Percentiles rank a stretch among this genome's conserved stretches.
These are phyloP conservation scores for Scatophagus argus DNA, from an alignment of 2,113 vertebrate genomes.

Conservation along the genomic window DNA sequence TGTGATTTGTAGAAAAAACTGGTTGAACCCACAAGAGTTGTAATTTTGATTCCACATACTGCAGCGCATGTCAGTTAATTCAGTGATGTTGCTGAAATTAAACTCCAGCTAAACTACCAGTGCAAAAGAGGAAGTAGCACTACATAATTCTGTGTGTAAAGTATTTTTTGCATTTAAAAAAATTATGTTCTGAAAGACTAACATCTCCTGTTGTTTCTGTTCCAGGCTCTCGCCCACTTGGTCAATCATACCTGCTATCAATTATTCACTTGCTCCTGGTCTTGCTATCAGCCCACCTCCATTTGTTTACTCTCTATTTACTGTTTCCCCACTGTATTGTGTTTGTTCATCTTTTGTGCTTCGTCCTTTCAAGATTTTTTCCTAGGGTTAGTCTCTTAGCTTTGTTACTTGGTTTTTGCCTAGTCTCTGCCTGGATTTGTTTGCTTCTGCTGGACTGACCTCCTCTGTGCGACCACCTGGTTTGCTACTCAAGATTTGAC, in stretches of 20 bases:
- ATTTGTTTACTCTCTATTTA: not conserved
- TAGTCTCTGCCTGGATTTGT: not conserved
- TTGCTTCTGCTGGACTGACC: not conserved
- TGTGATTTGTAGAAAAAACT: not conserved
- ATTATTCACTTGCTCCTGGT: not conserved
- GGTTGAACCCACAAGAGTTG: too few species aligned
- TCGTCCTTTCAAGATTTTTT: not conserved
- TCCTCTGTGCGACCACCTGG: not conserved
- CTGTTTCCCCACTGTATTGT: not conserved
- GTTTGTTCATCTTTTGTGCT: not conserved
- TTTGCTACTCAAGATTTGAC: not conserved
- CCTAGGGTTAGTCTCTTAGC: not conserved
- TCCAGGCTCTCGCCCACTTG: not conserved
- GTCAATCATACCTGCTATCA: not conserved
- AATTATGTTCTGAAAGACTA: not conserved
- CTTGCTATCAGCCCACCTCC: not conserved
- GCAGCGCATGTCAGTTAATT: not conserved
- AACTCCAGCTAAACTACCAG: too few species aligned
- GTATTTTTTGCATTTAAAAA: too few species aligned
- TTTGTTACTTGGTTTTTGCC: not conserved
- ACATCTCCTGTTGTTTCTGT: not conserved
- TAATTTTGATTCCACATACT: not conserved
- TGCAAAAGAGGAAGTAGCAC: too few species aligned
- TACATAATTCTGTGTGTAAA: too few species aligned
- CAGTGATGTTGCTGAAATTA: not conserved